Conservation (phyloP, 2,113 vertebrate genomes). For the Danio rerio region GRCz12tu NC_133194.1:23108501-23109000, state of each 20-base stretch:
- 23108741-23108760: slow-evolving; percentile 24
- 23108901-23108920: neutral
- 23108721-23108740: neutral
- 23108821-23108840: neutral
- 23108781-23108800: slow-evolving; percentile 28
- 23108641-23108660: slow-evolving; percentile 48
- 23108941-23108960: slow-evolving; percentile 32
- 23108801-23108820: slow-evolving; percentile 1
- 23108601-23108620: slow-evolving; percentile 54
- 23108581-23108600: slow-evolving; percentile 74
- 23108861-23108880: neutral
- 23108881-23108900: neutral
- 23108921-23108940: slow-evolving; percentile 20
- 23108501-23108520: slow-evolving; percentile 72
- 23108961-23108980: neutral
- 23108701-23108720: neutral
- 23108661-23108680: slow-evolving; percentile 48
- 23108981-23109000: neutral
- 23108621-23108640: slow-evolving; percentile 36
- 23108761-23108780: slow-evolving; percentile 43
- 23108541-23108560: slow-evolving; percentile 80
- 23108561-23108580: slow-evolving; percentile 79
- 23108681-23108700: slow-evolving; percentile 54
- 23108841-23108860: neutral
- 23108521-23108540: slow-evolving; percentile 82